Evolutionary conservation across 2,888 invertebrate genomes (phyloP).

Genomic region (Drosophila engyochracea): DNA sequence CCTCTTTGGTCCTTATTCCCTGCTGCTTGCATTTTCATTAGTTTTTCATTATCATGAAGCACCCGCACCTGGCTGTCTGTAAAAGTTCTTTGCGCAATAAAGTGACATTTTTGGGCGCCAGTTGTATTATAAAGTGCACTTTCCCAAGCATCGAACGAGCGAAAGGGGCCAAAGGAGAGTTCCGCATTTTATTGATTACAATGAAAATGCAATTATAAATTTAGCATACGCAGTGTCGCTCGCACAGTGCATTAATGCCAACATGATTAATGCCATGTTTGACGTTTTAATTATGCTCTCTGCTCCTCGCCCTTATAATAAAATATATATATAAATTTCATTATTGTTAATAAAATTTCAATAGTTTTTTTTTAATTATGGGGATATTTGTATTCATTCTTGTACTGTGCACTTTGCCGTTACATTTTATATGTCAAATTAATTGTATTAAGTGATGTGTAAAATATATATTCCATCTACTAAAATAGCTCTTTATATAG

Average conservation of each 20-base stretch:
- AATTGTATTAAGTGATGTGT: conserved; percentile 64
- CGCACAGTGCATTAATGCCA: conserved; percentile 65
- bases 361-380: conserved; percentile 33
- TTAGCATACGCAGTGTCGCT: conserved; percentile 45
- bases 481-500: not conserved
- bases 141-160: conserved; percentile 2
- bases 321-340: conserved; percentile 40
- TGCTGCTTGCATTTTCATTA: conserved; percentile 68
- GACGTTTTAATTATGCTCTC: conserved; percentile 75
- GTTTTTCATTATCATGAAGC: conserved; percentile 58
- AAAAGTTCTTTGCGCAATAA: conserved; percentile 75
- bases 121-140: conserved; percentile 40
- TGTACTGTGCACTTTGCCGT: conserved; percentile 17
- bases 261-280: conserved; percentile 57
- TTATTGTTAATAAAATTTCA: conserved; percentile 39
- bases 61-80: conserved; percentile 60
- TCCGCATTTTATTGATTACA: conserved; percentile 68
- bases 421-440: conserved; percentile 56
- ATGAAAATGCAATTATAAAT: conserved; percentile 77
- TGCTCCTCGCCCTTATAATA: conserved; percentile 27
- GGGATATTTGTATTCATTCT: conserved; percentile 10
- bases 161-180: not conserved
- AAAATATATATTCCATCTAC: conserved; percentile 21
- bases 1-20: not conserved
- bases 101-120: conserved; percentile 67